Evolutionary conservation across 2,113 vertebrate genomes (phyloP).

Genomic region (Scortum barcoo): DNA sequence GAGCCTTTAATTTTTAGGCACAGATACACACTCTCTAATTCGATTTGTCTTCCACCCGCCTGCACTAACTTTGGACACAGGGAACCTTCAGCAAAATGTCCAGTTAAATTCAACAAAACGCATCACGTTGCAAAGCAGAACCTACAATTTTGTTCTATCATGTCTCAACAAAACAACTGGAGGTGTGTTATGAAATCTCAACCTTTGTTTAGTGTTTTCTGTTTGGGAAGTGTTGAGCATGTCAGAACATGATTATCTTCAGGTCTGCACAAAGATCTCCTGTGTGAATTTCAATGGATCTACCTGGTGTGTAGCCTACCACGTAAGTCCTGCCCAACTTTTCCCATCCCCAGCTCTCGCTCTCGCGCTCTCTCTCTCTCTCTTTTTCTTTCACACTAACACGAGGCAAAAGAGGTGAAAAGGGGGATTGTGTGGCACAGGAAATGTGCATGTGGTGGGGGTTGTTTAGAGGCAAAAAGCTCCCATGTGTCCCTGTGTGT

Average conservation of each 20-base stretch:
- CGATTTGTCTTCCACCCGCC: neutral
- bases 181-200: conserved; percentile 4
- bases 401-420: conserved; percentile 47
- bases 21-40: neutral
- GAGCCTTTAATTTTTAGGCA: neutral
- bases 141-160: conserved; percentile 1
- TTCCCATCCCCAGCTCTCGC: neutral
- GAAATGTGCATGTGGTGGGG: conserved; percentile 48
- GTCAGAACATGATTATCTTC: conserved; percentile 33
- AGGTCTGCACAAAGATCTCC: neutral
- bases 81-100: neutral
- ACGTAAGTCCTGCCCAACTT: neutral
- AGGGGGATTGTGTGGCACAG: conserved; percentile 37
- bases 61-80: neutral
- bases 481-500: conserved; percentile 34
- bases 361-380: neutral
- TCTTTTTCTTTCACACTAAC: neutral
- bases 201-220: conserved; percentile 53
- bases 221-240: conserved; percentile 34
- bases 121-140: neutral
- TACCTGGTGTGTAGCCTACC: neutral
- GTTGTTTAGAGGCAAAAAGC: conserved; percentile 61
- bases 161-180: conserved; percentile 36
- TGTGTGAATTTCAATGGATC: neutral
- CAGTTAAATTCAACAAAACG: neutral